Percentiles rank a stretch among this genome's conserved stretches.
Conservation (phyloP, 2,797 vertebrate genomes). For the Menidia menidia region DNA sequence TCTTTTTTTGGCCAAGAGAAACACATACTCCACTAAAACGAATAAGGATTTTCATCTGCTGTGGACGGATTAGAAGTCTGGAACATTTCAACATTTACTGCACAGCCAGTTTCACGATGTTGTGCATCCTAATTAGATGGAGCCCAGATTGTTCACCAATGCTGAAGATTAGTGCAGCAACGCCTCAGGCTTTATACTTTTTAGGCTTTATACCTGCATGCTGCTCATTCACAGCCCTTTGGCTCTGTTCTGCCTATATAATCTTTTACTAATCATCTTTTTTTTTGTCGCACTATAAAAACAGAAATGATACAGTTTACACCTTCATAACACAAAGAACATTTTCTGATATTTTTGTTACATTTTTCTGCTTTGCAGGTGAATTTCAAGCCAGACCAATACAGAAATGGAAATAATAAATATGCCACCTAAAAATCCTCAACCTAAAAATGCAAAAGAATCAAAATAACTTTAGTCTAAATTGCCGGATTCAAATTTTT, state of each 20-base stretch:
- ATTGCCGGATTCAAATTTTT: no score
- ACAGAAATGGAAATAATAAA: no score
- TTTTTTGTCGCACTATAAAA: no score
- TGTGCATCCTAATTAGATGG: conserved; percentile 58
- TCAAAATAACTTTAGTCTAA: no score
- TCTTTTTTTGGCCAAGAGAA: conserved; percentile 49
- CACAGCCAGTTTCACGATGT: conserved; percentile 20
- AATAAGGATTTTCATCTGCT: conserved; percentile 59
- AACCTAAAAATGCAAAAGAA: no score
- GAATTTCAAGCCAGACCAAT: no score
- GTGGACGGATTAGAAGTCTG: conserved; percentile 36
- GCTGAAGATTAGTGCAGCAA: conserved; percentile 41
- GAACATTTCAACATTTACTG: not conserved
- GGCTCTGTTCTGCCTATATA: not conserved
- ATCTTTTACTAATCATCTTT: no score
- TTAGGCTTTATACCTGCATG: conserved; percentile 44
- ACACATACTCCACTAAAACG: conserved; percentile 59
- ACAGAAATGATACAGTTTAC: no score
- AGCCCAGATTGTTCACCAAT: conserved; percentile 56
- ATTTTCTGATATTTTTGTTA: no score
- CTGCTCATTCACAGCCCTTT: not conserved
- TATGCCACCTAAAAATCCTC: no score
- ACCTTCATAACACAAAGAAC: no score
- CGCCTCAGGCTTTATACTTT: conserved; percentile 53
- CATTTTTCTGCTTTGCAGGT: no score